Percentiles rank a stretch among this genome's conserved stretches.
Evolutionary conservation across 2,888 invertebrate species (phyloP).

Genomic region (Himalopsyche tibetana): DNA sequence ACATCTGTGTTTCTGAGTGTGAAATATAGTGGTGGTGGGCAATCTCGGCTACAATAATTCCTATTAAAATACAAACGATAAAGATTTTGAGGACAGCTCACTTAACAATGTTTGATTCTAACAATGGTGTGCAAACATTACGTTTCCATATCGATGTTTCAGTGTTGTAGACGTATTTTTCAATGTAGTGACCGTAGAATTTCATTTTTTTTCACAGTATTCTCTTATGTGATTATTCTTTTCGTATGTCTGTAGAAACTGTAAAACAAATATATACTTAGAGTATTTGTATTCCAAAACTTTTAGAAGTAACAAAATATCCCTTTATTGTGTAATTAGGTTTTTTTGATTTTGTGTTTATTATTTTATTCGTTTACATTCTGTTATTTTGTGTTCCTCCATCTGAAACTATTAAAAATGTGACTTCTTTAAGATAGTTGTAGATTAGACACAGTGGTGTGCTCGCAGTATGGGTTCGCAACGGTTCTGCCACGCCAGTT

Average conservation of each 20-base stretch:
- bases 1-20: slow-evolving; percentile 40
- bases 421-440: not conserved
- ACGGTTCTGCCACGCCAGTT: no score
- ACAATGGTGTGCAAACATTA: slow-evolving; percentile 28
- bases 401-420: not conserved
- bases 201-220: not conserved
- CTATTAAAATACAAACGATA: not conserved
- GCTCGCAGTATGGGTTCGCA: no score
- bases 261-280: not conserved
- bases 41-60: slow-evolving; percentile 6
- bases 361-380: not conserved
- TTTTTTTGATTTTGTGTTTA: not conserved
- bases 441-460: not conserved
- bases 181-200: not conserved
- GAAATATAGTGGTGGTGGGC: slow-evolving; percentile 35
- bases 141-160: slow-evolving; percentile 10
- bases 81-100: slow-evolving; percentile 2
- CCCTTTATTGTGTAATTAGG: no score
- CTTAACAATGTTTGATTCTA: slow-evolving; percentile 37
- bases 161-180: not conserved
- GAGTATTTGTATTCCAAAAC: no score
- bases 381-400: not conserved
- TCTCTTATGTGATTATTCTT: not conserved
- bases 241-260: not conserved
- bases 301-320: no score